Evolutionary conservation across 2,797 vertebrate genomes (phyloP).

Genomic region (Lutjanus argentimaculatus): DNA sequence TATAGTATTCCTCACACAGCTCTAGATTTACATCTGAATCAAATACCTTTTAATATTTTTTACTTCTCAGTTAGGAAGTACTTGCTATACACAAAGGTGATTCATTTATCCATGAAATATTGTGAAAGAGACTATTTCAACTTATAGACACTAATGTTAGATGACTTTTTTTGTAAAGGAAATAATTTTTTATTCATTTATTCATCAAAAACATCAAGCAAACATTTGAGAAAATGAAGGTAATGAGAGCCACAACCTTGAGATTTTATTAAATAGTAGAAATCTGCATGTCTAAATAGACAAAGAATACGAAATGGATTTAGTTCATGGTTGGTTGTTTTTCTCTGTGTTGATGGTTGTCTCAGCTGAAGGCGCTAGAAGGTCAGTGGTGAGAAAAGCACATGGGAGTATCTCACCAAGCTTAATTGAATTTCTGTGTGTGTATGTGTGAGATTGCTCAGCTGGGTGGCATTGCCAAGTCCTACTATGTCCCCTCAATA

Average conservation of each 20-base stretch:
- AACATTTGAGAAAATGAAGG: not conserved
- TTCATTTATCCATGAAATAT: not conserved
- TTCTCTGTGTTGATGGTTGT: not conserved
- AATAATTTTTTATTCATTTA: not conserved
- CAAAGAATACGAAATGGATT: not conserved
- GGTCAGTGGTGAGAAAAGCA: slow-evolving; percentile 44
- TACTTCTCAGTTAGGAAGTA: not conserved
- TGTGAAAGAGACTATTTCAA: not conserved
- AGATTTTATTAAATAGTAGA: not conserved
- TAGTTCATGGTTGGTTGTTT: not conserved
- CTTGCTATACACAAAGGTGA: not conserved
- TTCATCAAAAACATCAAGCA: not conserved
- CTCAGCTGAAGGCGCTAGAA: slow-evolving; percentile 47
- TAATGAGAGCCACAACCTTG: not conserved
- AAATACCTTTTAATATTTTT: too few species aligned
- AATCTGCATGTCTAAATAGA: not conserved
- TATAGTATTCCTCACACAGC: too few species aligned
- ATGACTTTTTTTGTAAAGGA: not conserved
- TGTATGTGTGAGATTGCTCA: slow-evolving; percentile 38
- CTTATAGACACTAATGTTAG: not conserved
- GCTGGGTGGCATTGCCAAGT: not conserved
- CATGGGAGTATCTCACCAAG: slow-evolving; percentile 30
- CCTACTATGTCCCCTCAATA: slow-evolving; percentile 23
- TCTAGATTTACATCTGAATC: too few species aligned
- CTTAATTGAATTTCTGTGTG: slow-evolving; percentile 51